Evolutionary conservation across 2,113 vertebrate species (phyloP).

Genomic region (Peromyscus polionotus): DNA sequence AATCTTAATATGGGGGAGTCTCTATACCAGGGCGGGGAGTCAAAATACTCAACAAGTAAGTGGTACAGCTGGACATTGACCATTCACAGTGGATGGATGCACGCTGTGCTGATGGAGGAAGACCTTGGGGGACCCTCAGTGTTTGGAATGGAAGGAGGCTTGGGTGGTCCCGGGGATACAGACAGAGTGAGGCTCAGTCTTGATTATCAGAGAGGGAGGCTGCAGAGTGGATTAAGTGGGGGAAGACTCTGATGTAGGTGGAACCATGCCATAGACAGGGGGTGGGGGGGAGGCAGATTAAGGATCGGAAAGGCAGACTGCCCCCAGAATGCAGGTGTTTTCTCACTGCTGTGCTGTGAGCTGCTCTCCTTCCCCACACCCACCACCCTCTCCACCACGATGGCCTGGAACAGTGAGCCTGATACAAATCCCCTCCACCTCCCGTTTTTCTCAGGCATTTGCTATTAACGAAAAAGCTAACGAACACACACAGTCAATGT

Average conservation of each 20-base stretch:
- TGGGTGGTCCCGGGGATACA: not conserved
- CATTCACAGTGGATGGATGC: not conserved
- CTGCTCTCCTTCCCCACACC: not conserved
- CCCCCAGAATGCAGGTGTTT: too few species aligned
- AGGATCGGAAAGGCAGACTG: not conserved
- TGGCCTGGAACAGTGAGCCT: too few species aligned
- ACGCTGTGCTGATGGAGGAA: not conserved
- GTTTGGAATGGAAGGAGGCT: not conserved
- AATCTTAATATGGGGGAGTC: too few species aligned
- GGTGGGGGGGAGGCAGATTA: not conserved
- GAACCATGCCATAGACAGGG: not conserved
- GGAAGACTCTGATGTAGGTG: not conserved
- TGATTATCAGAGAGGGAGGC: not conserved
- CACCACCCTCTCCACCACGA: not conserved
- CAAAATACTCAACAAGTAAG: not conserved
- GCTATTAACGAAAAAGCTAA: too few species aligned
- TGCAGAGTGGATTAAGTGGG: not conserved
- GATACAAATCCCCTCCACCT: too few species aligned
- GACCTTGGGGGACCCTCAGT: not conserved
- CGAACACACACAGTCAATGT: rapidly evolving
- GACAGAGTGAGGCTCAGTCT: not conserved
- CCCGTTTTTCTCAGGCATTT: not conserved
- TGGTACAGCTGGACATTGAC: not conserved
- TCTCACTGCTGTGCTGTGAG: not conserved
- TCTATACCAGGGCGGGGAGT: too few species aligned